Base-by-base conservation (phyloP, 2,797 vertebrate genomes). In the Xerus rutilus region DNA sequence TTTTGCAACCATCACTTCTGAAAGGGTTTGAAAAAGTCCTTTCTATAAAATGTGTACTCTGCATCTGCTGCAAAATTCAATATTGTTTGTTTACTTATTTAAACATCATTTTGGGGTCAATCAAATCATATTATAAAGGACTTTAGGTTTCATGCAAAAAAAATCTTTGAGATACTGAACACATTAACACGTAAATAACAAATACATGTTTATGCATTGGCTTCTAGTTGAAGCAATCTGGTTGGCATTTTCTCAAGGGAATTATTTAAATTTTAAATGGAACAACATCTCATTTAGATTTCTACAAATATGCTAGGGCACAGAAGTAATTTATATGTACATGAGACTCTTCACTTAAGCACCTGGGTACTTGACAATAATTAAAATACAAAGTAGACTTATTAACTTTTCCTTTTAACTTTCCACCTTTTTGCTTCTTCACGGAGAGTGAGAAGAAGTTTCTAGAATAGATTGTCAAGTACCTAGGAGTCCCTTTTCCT, bases 221-320 rank as follows among this genome's bases (percentile, higher is more conserved):
- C 82, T 95, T 97, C 83, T 96, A 76, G 89, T 84, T 89, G 90
- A 97, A 97, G 97, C 97, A 97, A 95, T 98, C 97, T 97, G 96
- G 96, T 96, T 97, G 97, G 97, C 96, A 97, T 96, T 97, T 96
- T 97, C 97, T 97, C 97, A 97, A 97, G 96, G 95, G 96, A 92
- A 91, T 97, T 98, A 98, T 97, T 97, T 97, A 97, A 97, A 98
- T 97, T 97, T 98, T 97, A 98, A 98, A 98, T 97, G 94, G 96
- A 95, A 97, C 96, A 97, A 90, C 95, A 92, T 96, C 97, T 97
- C 97, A 96, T 98, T 98, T 97, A 96, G 96, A 97, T 95, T 98
- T 97, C 93, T 93, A 96, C 95, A 97, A 98, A 96, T 97, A 97
- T 96, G 96, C 96, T 69, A 72, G 82, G 94, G 93, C 95, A 96